phyloP scores from a whole-genome alignment of 2,797 vertebrate species.

The Tiaroga cobitis region DNA sequence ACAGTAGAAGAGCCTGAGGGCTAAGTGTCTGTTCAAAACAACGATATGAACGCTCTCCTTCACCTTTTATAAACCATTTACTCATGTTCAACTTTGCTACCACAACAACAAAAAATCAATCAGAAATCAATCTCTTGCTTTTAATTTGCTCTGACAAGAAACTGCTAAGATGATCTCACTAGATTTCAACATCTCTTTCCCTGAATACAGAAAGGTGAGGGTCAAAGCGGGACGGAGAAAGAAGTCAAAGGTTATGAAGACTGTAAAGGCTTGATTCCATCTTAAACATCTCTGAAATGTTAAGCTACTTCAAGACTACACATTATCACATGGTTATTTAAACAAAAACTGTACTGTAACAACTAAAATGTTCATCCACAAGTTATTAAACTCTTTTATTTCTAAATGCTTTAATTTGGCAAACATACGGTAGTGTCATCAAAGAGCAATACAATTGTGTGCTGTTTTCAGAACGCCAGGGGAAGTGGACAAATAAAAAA shows the following conservation, averaged over 20 bases:
- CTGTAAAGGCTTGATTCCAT: background rate
- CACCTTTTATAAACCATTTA: background rate
- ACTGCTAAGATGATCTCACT: background rate
- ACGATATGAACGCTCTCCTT: background rate
- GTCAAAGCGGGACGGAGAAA: background rate
- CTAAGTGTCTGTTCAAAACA: background rate
- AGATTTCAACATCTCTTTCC: background rate
- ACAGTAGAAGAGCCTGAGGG: conserved; percentile 12
- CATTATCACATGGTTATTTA: background rate
- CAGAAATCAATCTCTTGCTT: background rate
- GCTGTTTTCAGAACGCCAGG: conserved; percentile 46
- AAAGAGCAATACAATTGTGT: conserved; percentile 33
- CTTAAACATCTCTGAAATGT: background rate
- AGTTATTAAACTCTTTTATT: background rate
- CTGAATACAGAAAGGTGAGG: background rate
- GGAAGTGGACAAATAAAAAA: conserved; percentile 49
- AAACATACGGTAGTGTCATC: conserved; percentile 25
- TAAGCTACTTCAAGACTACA: background rate
- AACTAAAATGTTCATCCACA: background rate
- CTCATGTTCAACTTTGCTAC: background rate
- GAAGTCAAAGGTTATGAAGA: background rate
- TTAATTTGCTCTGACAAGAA: background rate
- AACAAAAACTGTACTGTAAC: background rate
- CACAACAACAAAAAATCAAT: background rate
- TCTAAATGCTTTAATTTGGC: conserved; percentile 17